Base-by-base conservation (phyloP, 2,888 invertebrate species). In the Lissocephala sabroskyi region DNA sequence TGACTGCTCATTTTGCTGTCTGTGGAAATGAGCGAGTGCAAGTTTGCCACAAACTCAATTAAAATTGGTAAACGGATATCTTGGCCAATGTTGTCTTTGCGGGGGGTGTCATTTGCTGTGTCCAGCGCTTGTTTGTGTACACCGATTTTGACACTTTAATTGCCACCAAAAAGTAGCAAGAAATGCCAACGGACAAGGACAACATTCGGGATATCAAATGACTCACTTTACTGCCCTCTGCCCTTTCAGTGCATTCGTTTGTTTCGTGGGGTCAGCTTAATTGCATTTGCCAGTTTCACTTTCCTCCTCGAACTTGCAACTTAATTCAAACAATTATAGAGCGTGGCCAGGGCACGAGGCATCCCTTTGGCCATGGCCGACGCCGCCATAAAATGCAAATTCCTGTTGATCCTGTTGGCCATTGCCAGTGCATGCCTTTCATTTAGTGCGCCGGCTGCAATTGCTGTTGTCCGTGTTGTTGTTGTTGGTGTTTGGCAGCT, bases 361-460 rank as follows among this genome's bases (percentile, higher is more conserved):
- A 14, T 16, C 35, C 35, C 16, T 16, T 35, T 16, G 4, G 5
- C 53, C 74, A 65, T 68, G 74, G 53, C 49, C 62, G 70, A 71
- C 70, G n/a, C n/a, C 78, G 57, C 78, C 64, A 70, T 73, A 75
- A 77, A 74, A 73, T 73, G 71, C 78, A 77, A 73, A 73, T 73
- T 73, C 71, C 64, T 70, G 75, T 62, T 74, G 78, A 73, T 73
- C 71, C 75, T 62, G 71, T 70, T 75, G 55, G 58, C 61, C 75
- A 58, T 63, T 73, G 78, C 71, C 61, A 70, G 41, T 54, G 78
- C 77, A 76, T 71, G 41, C 46, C 56, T 64, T 73, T 57, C 76
- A 64, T 71, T 75, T 66, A 61, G 57, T 51, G 40, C 5, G 11
- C 29, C 17, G 14, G 23, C 17, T n/a, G n/a, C 17, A 17, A 9